These are phyloP conservation scores for Tautogolabrus adspersus DNA, from an alignment of 2,113 vertebrate genomes.

Conservation along the genomic window DNA sequence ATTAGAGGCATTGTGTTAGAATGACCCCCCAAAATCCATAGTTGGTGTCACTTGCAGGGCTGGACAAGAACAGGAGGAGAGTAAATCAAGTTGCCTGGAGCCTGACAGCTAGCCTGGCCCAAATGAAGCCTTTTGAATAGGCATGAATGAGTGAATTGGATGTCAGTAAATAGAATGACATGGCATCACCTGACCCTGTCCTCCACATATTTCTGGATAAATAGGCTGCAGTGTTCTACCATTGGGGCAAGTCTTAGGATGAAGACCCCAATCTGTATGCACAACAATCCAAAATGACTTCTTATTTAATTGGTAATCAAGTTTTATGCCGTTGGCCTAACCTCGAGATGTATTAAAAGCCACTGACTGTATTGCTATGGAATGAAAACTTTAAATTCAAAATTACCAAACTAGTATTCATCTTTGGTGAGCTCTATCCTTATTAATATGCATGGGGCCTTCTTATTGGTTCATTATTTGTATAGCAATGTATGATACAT, in stretches of 20 bases:
- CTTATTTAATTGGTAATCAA: background rate
- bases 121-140: constrained; percentile 39
- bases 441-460: constrained; percentile 10
- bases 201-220: constrained; percentile 52
- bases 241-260: constrained; percentile 35
- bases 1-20: constrained; percentile 86
- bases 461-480: constrained; percentile 65
- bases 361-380: background rate
- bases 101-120: constrained; percentile 60
- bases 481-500: constrained; percentile 38
- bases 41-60: constrained; percentile 74
- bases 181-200: constrained; percentile 66
- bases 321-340: background rate
- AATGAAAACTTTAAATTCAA: constrained; percentile 1
- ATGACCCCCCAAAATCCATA: constrained; percentile 85
- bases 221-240: constrained; percentile 20
- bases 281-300: background rate
- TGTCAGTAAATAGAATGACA: constrained; percentile 61
- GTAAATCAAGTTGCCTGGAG: constrained; percentile 73
- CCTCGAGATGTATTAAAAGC: background rate
- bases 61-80: constrained; percentile 61
- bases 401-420: background rate
- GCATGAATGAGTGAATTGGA: constrained; percentile 65
- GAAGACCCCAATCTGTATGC: background rate
- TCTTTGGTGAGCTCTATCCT: constrained; percentile 5